These are phyloP conservation scores for Phenganax subtilis DNA, from an alignment of 92 coral and sea anemone species.

Conservation along the genomic window DNA sequence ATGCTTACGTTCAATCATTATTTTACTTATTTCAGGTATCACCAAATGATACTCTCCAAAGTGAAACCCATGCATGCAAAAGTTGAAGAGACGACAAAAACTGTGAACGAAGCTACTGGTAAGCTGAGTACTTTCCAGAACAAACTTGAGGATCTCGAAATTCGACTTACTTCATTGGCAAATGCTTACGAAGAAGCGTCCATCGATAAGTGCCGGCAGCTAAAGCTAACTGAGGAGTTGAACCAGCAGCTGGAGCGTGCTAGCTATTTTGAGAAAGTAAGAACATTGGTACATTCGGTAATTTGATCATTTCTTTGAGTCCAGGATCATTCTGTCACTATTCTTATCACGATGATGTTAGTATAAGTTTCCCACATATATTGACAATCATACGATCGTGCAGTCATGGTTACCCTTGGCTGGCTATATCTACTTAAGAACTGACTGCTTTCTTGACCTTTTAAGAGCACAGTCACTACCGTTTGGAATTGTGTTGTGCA, in stretches of 20 bases:
- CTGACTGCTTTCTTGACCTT: too few species aligned
- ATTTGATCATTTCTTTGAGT: too few species aligned
- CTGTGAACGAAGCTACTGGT: constrained; percentile 75
- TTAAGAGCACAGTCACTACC: too few species aligned
- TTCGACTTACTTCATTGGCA: constrained; percentile 76
- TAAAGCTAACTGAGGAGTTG: constrained; percentile 75
- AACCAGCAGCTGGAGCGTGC: constrained; percentile 86
- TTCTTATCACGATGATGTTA: too few species aligned
- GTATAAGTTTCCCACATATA: too few species aligned
- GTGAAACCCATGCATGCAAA: constrained; percentile 88
- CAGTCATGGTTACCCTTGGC: too few species aligned
- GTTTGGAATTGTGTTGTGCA: too few species aligned
- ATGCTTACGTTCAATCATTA: too few species aligned
- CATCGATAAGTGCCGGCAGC: constrained; percentile 91
- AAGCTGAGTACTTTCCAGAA: constrained; percentile 69
- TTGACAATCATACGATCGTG: too few species aligned
- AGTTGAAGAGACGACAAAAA: constrained; percentile 88
- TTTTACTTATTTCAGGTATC: constrained; percentile 52
- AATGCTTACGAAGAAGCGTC: constrained; percentile 91
- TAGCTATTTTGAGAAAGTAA: constrained; percentile 89
- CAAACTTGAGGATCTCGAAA: constrained; percentile 76
- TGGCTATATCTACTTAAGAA: too few species aligned
- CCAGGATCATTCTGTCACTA: too few species aligned
- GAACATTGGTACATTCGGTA: background rate
- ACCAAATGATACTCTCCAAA: constrained; percentile 94